Conservation (phyloP, 2,113 vertebrate species). For the Sorex fumeus region DNA sequence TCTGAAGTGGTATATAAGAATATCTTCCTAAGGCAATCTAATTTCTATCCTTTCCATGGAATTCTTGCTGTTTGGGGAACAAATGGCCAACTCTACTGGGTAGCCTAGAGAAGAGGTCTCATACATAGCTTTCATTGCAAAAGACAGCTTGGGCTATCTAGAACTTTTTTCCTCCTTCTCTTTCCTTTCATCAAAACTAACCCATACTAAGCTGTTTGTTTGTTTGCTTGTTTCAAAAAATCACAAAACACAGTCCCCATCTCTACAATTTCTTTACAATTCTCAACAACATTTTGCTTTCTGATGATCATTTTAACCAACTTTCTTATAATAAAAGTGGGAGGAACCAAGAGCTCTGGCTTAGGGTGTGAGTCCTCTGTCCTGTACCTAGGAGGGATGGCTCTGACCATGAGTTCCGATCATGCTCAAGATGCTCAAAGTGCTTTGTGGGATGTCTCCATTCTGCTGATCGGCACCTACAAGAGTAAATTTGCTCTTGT, state of each 20-base stretch:
- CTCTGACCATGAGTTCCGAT: background rate
- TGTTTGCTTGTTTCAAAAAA: background rate
- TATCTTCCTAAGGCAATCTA: background rate
- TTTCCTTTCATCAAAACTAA: slow-evolving; percentile 4
- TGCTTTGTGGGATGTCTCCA: slow-evolving; percentile 43
- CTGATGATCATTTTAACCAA: slow-evolving; percentile 40
- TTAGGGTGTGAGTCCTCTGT: slow-evolving; percentile 10
- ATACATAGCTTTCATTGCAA: background rate
- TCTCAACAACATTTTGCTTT: background rate
- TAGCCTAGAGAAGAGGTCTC: slow-evolving; percentile 1
- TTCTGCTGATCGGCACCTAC: slow-evolving; percentile 68
- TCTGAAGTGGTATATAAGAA: background rate
- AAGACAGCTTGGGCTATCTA: background rate
- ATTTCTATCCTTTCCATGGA: background rate
- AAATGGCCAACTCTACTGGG: background rate
- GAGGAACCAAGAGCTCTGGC: background rate
- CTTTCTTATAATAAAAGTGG: slow-evolving; percentile 45
- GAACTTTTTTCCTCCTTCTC: background rate
- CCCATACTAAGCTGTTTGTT: no score
- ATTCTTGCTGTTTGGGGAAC: background rate
- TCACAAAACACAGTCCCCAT: background rate
- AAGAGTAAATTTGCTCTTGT: slow-evolving; percentile 72
- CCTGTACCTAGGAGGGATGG: background rate
- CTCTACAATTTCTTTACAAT: background rate
- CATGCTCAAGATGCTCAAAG: background rate